Evolutionary conservation across 2,113 vertebrate species (phyloP).

Genomic region (Guaruba guarouba): DNA sequence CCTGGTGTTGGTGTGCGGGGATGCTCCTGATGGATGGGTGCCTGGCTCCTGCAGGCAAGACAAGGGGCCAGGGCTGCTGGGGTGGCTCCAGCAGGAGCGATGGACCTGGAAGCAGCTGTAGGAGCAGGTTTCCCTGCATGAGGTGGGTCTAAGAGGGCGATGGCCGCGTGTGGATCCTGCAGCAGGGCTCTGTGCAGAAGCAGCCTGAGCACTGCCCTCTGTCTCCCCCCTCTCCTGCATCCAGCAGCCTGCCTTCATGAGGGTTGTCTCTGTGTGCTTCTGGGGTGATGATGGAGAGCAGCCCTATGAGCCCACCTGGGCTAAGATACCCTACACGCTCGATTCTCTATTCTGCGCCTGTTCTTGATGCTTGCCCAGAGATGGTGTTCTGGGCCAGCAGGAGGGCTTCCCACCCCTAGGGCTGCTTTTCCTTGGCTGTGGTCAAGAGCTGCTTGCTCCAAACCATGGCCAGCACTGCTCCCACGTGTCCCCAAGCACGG

Average conservation of each 20-base stretch:
- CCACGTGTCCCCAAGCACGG: background rate
- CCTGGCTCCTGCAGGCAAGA: background rate
- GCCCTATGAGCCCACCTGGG: background rate
- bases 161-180: background rate
- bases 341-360: background rate
- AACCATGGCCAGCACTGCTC: accelerated
- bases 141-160: background rate
- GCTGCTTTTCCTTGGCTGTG: background rate
- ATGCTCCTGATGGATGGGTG: background rate
- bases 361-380: background rate
- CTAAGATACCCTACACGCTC: background rate
- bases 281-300: background rate
- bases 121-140: accelerated
- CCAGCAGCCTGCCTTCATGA: background rate
- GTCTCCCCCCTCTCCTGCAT: background rate
- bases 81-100: background rate
- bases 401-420: background rate
- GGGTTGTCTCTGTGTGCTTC: background rate
- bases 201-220: background rate
- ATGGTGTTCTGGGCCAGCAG: background rate
- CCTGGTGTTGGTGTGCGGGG: accelerated
- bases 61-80: background rate
- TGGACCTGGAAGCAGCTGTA: background rate
- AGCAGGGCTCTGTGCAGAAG: background rate
- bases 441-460: background rate